Evolutionary conservation across 2,113 vertebrate genomes (phyloP).

Genomic region (Climacteris rufus): DNA sequence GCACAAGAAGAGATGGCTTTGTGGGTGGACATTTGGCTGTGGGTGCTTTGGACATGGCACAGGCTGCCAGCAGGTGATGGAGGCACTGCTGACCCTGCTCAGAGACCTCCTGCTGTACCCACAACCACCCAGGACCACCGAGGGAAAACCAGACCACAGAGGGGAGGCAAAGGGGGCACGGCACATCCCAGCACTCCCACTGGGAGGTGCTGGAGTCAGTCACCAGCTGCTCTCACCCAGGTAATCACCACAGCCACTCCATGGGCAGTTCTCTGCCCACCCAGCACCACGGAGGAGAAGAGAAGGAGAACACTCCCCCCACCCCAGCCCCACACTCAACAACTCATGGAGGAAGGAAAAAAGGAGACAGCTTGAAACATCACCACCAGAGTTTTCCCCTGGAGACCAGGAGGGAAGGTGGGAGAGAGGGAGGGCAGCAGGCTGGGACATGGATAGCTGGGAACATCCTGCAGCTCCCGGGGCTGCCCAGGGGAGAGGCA

Average conservation of each 20-base stretch:
- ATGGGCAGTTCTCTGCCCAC: not conserved
- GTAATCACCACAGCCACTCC: fast-evolving
- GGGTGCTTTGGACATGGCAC: not conserved
- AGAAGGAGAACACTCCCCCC: fast-evolving
- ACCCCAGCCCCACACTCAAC: not conserved
- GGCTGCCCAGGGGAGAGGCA: not conserved
- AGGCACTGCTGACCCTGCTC: not conserved
- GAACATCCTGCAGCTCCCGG: not conserved
- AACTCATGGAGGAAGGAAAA: not conserved
- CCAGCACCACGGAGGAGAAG: not conserved
- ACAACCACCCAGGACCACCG: fast-evolving
- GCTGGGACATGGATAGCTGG: not conserved
- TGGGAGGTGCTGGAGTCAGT: not conserved
- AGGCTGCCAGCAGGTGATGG: too few relatives aligned
- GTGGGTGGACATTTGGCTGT: too few relatives aligned
- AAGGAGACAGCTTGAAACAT: not conserved
- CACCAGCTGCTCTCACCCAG: not conserved
- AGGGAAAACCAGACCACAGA: not conserved
- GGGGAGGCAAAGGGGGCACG: not conserved
- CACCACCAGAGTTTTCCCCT: not conserved
- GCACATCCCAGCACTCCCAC: not conserved
- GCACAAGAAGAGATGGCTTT: not conserved
- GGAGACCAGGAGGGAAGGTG: not conserved
- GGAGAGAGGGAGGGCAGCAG: not conserved
- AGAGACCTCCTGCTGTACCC: not conserved